These are phyloP conservation scores for Dorcus hopei DNA, from an alignment of 2,888 invertebrate species.

Conservation along the genomic window DNA sequence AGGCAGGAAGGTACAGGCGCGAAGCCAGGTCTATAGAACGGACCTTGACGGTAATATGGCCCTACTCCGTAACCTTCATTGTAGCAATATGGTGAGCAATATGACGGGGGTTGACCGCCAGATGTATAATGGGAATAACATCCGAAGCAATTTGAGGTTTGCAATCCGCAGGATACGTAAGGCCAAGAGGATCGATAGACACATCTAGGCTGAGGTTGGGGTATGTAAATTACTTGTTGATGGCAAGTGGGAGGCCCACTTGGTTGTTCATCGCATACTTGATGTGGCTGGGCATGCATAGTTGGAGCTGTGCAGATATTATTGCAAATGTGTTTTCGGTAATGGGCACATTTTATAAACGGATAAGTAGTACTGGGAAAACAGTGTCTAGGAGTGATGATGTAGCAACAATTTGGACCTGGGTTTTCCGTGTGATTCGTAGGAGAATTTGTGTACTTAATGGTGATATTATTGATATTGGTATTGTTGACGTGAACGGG, in stretches of 20 bases:
- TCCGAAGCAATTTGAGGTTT: constrained; percentile 36
- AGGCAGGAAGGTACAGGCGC: constrained; percentile 30
- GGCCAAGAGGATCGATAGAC: constrained; percentile 43
- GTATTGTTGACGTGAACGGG: constrained; percentile 46
- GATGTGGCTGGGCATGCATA: constrained; percentile 31
- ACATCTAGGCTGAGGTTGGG: constrained; percentile 44
- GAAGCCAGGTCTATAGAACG: constrained; percentile 36
- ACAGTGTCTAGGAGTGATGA: constrained; percentile 46
- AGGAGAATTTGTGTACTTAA: background rate
- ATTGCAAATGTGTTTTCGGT: constrained; percentile 38
- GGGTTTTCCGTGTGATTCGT: background rate
- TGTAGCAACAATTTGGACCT: constrained; percentile 39
- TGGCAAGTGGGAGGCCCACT: constrained; percentile 32
- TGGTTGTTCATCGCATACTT: constrained; percentile 28
- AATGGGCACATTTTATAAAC: constrained; percentile 42
- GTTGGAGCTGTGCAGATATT: constrained; percentile 36
- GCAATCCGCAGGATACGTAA: constrained; percentile 40
- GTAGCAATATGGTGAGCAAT: constrained; percentile 39
- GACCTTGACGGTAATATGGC: constrained; percentile 40
- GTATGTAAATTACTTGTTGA: constrained; percentile 39
- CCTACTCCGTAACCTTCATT: constrained; percentile 37
- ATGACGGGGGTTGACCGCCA: constrained; percentile 25
- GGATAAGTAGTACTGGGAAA: constrained; percentile 32
- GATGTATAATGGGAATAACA: constrained; percentile 34
- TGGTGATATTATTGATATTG: constrained; percentile 44